Conservation (phyloP, 2,797 vertebrate genomes). For the Onychomys arenicola region DNA sequence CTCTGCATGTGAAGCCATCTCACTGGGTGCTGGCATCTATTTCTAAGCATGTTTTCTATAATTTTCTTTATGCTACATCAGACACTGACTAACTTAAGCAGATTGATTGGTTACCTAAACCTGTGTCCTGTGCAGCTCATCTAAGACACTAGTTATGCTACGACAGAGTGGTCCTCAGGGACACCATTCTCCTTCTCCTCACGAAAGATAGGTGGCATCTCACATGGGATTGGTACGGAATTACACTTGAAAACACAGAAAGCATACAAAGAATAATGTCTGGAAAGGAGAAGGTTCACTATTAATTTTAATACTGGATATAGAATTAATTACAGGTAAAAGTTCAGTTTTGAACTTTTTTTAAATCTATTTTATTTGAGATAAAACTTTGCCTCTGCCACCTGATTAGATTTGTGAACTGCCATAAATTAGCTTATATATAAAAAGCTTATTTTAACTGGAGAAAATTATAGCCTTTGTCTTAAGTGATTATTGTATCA, state of each 20-base stretch:
- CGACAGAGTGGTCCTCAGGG: neutral
- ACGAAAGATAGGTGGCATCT: neutral
- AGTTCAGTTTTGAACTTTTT: neutral
- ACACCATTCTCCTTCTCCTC: neutral
- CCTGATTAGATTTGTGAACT: neutral
- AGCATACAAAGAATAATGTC: neutral
- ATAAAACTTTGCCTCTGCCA: neutral
- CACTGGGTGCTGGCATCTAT: neutral
- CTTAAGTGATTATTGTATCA: neutral
- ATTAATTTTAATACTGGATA: no score
- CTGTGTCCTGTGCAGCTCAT: neutral
- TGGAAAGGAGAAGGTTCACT: neutral
- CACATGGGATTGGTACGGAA: neutral
- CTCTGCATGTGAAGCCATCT: neutral
- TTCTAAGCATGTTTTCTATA: neutral
- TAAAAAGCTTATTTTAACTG: slow-evolving; percentile 25
- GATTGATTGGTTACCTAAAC: neutral
- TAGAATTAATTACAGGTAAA: neutral
- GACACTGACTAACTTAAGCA: neutral
- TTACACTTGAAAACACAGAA: slow-evolving; percentile 19
- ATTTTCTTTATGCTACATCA: neutral
- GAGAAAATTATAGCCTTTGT: neutral
- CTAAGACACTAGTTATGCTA: neutral
- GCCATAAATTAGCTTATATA: neutral
- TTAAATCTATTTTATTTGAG: no score